Evolutionary conservation across 2,888 invertebrate genomes (phyloP).

Genomic region (Flexamia atlantica): DNA sequence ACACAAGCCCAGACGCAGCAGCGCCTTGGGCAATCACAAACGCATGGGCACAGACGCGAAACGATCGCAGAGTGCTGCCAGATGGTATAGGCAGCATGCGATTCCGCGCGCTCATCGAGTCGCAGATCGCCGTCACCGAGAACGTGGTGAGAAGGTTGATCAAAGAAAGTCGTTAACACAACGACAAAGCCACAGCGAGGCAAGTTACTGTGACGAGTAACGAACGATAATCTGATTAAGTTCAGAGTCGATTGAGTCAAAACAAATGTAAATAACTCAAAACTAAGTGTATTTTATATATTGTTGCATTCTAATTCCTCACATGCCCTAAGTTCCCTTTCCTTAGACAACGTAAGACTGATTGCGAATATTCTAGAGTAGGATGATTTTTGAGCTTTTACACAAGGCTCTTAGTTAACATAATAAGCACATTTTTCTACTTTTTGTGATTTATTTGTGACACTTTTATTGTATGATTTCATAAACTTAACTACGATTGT

Average conservation of each 20-base stretch:
- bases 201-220: background rate
- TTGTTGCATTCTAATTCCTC: no score
- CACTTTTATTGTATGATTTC: no score
- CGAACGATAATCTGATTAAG: background rate
- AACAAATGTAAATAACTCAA: background rate
- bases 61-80: background rate
- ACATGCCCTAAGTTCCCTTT: no score
- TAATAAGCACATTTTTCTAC: no score
- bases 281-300: no score
- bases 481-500: no score
- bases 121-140: background rate
- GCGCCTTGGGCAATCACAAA: background rate
- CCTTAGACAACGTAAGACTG: no score
- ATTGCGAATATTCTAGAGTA: no score
- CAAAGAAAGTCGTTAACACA: background rate
- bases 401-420: no score
- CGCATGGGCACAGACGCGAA: background rate
- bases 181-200: background rate
- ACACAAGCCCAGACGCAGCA: background rate
- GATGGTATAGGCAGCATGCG: background rate
- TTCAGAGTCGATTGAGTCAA: background rate
- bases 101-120: background rate
- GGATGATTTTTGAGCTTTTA: no score
- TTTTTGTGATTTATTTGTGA: no score
- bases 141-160: background rate